Base-by-base conservation (phyloP, 2,113 vertebrate genomes). In the Cyanoderma ruficeps region DNA sequence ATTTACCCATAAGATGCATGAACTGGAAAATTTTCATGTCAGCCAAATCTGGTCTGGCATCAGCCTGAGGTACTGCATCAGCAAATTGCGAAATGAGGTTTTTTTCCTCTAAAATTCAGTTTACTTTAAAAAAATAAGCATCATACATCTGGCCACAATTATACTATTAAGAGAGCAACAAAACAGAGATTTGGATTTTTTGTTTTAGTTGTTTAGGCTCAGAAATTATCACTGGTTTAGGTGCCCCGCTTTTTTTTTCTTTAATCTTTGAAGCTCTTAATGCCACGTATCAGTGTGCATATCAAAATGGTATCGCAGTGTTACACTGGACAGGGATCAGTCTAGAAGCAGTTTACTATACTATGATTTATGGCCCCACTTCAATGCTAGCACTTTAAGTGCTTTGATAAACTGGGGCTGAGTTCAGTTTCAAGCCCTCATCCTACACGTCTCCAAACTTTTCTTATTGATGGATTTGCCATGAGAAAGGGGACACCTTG, bases 61-160 rank as follows among this genome's bases (percentile, higher is more conserved):
- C 49, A 85, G 11, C 22, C 70, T 80, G 71, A 81, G 27, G 75
- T 63, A 74, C 44, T 86, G 55, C 92, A 80, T 91, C 76, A 88
- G 85, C 76, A 90, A 72, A 86, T 94, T 96, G 87, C 6, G 42
- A 96, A 96, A 96, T 67, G 9, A 89, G 30, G 1, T 1, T 64
- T 83, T 72, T 84, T 55, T 24, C 7, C 79, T 77, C 84, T 94
- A 80, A 86, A 90, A 88, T 69, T 70, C 47, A 70, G 82, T 92
- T 96, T 86, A 86, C 31, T 96, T 90, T 88, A 67, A 90, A 83
- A 56, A 85, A 91, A 83, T 67, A 90, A 60, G 85, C 79, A 93
- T n/a, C 47, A 13, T 94, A 31, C 92, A 90, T 97, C 92, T 95
- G 93, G 85, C 64, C 68, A 88, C 13, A 13, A 90, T 96, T 91